Evolutionary conservation across 1,140 invertebrate species (phyloP).

Genomic region (Schlechtendalia chinensis): DNA sequence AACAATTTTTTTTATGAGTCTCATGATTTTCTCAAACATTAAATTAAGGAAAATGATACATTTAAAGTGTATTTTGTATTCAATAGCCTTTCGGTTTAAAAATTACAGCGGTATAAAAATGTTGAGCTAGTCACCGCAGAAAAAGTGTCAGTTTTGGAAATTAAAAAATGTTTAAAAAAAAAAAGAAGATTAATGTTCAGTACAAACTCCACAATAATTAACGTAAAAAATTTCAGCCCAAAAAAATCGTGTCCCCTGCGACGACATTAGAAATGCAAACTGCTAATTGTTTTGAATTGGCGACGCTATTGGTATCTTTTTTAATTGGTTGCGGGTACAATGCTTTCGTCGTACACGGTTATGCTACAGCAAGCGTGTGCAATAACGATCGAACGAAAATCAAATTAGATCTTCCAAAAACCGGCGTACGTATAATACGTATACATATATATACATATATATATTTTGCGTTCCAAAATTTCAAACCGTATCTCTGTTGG

Average conservation of each 20-base stretch:
- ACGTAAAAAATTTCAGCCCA: constrained; percentile 63
- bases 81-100: no score
- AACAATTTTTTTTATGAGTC: no score
- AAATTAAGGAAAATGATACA: no score
- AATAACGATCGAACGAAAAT: constrained; percentile 62
- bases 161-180: neutral
- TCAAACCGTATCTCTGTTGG: no score
- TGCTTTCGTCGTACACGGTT: constrained; percentile 84
- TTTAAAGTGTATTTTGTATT: no score
- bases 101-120: no score
- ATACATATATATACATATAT: no score
- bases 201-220: neutral
- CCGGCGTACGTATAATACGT: neutral
- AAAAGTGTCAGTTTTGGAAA: neutral
- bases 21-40: no score
- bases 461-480: no score
- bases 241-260: constrained; percentile 71
- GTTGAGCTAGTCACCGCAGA: no score
- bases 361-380: constrained; percentile 70
- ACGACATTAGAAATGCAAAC: constrained; percentile 67
- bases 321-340: constrained; percentile 79
- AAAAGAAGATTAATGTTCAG: neutral
- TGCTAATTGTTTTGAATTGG: constrained; percentile 80
- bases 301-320: constrained; percentile 74
- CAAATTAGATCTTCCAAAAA: neutral